Percentiles rank a stretch among this genome's conserved stretches.
Evolutionary conservation across 1,140 invertebrate species (phyloP).

Genomic region (Epicauta chinensis): DNA sequence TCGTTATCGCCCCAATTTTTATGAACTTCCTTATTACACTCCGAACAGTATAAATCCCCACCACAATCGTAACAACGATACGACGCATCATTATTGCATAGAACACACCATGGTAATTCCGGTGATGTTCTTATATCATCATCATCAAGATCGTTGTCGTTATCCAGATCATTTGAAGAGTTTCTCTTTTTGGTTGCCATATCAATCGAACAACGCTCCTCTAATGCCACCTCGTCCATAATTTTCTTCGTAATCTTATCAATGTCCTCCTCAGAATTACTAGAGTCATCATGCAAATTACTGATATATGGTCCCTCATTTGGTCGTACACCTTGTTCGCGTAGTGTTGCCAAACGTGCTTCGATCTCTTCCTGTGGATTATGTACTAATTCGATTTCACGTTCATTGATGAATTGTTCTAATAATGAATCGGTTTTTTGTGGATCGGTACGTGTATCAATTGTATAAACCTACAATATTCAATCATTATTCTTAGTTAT

Average conservation of each 20-base stretch:
- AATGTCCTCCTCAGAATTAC: slow-evolving; percentile 41
- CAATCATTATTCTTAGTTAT: too few species aligned
- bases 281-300: slow-evolving; percentile 41
- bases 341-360: slow-evolving; percentile 42
- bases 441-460: slow-evolving; percentile 48
- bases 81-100: slow-evolving; percentile 69
- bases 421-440: slow-evolving; percentile 57
- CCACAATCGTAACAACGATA: slow-evolving; percentile 63
- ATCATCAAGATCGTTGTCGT: not conserved
- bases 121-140: slow-evolving; percentile 17
- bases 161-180: slow-evolving; percentile 20
- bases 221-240: slow-evolving; percentile 37
- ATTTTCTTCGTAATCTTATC: slow-evolving; percentile 42
- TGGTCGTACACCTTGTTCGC: slow-evolving; percentile 38
- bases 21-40: slow-evolving; percentile 55
- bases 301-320: slow-evolving; percentile 33
- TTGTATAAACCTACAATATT: slow-evolving; percentile 13
- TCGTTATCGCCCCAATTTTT: slow-evolving; percentile 39
- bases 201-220: slow-evolving; percentile 28
- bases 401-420: slow-evolving; percentile 52
- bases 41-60: slow-evolving; percentile 62
- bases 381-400: slow-evolving; percentile 47
- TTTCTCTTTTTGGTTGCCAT: slow-evolving; percentile 11
- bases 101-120: slow-evolving; percentile 68
- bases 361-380: slow-evolving; percentile 49